phyloP scores from a whole-genome alignment of 2,888 invertebrate genomes.

The Xanthorhoe designata region DNA sequence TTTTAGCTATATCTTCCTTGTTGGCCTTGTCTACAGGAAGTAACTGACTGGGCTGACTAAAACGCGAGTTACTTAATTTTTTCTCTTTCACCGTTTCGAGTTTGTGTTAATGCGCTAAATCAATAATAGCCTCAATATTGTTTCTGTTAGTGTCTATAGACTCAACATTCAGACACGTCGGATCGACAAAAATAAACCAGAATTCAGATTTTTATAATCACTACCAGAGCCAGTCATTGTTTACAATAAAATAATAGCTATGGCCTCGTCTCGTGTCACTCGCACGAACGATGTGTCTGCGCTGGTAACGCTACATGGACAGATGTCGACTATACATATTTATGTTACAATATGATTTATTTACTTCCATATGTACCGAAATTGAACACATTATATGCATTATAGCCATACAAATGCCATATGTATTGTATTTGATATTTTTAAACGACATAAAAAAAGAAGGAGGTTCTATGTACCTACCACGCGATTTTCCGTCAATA shows the following conservation, averaged over 20 bases:
- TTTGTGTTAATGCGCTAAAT: constrained; percentile 1
- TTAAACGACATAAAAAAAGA: no score
- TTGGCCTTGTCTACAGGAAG: neutral
- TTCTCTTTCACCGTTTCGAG: neutral
- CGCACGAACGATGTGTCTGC: constrained; percentile 15
- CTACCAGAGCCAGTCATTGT: constrained; percentile 21
- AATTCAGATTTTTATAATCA: constrained; percentile 28
- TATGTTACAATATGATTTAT: neutral
- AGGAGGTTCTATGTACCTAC: no score
- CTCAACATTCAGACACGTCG: constrained; percentile 40
- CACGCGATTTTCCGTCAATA: no score
- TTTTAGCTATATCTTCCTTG: no score
- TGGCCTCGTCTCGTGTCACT: constrained; percentile 23
- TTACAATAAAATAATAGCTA: constrained; percentile 27
- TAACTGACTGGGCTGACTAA: neutral
- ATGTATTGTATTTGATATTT: no score
- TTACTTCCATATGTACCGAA: no score
- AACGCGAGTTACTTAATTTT: neutral
- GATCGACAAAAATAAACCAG: constrained; percentile 40
- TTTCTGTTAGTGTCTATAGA: constrained; percentile 33
- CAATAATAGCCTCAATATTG: constrained; percentile 33
- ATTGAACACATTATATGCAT: no score
- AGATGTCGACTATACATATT: neutral
- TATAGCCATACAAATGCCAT: no score
- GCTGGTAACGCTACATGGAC: neutral